A percentile compares a stretch with the other conserved stretches of the same genome.
Evolutionary conservation across 2,888 invertebrate species (phyloP).

Genomic region (Perizoma flavofasciatum): DNA sequence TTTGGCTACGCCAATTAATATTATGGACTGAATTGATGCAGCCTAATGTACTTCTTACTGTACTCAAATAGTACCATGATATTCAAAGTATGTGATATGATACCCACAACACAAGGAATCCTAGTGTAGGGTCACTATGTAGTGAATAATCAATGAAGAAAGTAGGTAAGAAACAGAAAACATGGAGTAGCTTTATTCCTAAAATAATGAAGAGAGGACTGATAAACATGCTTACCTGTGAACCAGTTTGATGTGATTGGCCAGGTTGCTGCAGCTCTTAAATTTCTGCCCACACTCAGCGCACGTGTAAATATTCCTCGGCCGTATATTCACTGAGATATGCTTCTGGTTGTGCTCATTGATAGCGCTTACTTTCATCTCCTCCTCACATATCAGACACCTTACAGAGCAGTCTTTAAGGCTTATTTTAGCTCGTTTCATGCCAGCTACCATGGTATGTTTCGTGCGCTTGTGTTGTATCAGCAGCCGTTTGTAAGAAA

Average conservation of each 20-base stretch:
- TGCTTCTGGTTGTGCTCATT: slow-evolving; percentile 77
- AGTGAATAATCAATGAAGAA: too few species aligned
- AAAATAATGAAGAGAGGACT: too few species aligned
- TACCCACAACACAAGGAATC: too few species aligned
- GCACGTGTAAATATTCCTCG: slow-evolving; percentile 75
- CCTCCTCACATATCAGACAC: slow-evolving; percentile 74
- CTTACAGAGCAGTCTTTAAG: slow-evolving; percentile 73
- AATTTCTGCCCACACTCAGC: slow-evolving; percentile 69
- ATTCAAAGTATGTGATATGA: too few species aligned
- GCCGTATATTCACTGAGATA: slow-evolving; percentile 67
- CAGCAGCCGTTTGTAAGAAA: slow-evolving; percentile 71
- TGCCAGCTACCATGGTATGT: slow-evolving; percentile 73
- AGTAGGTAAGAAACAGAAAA: too few species aligned
- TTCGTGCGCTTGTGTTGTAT: slow-evolving; percentile 74
- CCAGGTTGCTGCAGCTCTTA: slow-evolving; percentile 69
- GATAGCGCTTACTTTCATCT: slow-evolving; percentile 72
- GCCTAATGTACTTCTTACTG: too few species aligned
- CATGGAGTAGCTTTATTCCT: too few species aligned
- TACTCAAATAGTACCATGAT: too few species aligned
- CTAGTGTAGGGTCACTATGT: too few species aligned
- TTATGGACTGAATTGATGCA: too few species aligned
- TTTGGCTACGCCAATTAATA: too few species aligned
- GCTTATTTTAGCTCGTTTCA: slow-evolving; percentile 69
- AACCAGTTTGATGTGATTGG: slow-evolving; percentile 74
- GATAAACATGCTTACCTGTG: slow-evolving; percentile 48